phyloP scores from a whole-genome alignment of 1,140 invertebrate species.

The Caenorhabditis elegans region WBcel235 BX284605.5:5386001-5386500 shows the following conservation, averaged over 20 bases:
- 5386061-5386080: not conserved
- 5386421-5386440: no score
- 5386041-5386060: constrained; percentile 9
- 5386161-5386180: constrained; percentile 9
- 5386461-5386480: no score
- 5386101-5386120: not conserved
- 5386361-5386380: not conserved
- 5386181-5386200: no score
- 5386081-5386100: not conserved
- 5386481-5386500: no score
- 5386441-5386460: no score
- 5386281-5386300: not conserved
- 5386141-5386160: not conserved
- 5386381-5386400: not conserved
- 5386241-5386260: constrained; percentile 15
- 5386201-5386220: constrained; percentile 31
- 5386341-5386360: not conserved
- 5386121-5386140: not conserved
- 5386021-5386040: constrained; percentile 8
- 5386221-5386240: constrained; percentile 26
- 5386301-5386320: not conserved
- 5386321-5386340: not conserved
- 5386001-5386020: not conserved
- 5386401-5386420: no score
- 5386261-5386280: not conserved